Conservation (phyloP, 2,797 vertebrate species). For the Catamblyrhynchus diadema region DNA sequence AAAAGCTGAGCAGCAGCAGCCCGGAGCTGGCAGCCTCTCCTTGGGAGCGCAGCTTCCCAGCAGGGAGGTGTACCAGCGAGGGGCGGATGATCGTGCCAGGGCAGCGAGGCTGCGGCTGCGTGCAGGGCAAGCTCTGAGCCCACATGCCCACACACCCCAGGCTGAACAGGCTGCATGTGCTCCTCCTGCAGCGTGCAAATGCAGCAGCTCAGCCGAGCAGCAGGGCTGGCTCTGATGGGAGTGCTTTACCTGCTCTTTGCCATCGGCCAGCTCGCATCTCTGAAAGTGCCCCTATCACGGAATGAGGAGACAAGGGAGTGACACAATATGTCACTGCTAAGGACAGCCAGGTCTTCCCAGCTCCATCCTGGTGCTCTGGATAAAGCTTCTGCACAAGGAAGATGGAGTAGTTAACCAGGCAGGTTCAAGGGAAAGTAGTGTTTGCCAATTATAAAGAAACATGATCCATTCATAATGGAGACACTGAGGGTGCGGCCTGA, state of each 20-base stretch:
- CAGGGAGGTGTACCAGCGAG: background rate
- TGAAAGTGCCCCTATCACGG: accelerated
- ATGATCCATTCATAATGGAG: background rate
- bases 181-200: background rate
- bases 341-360: background rate
- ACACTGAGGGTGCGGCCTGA: background rate
- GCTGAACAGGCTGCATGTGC: background rate
- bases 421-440: background rate
- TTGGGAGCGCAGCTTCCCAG: accelerated
- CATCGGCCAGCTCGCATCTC: accelerated
- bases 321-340: accelerated
- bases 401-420: background rate
- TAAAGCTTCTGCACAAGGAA: background rate
- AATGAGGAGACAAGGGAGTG: background rate
- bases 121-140: background rate
- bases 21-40: background rate
- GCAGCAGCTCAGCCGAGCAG: accelerated
- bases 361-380: background rate
- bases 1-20: background rate
- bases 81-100: accelerated
- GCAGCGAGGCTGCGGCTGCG: background rate
- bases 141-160: background rate
- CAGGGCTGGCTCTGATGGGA: background rate
- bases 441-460: background rate
- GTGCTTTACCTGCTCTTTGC: background rate